Evolutionary conservation across 2,888 invertebrate species (phyloP), one percentile per base, ranked within the genome.

Genomic region (Drosophila acutilabella): DNA sequence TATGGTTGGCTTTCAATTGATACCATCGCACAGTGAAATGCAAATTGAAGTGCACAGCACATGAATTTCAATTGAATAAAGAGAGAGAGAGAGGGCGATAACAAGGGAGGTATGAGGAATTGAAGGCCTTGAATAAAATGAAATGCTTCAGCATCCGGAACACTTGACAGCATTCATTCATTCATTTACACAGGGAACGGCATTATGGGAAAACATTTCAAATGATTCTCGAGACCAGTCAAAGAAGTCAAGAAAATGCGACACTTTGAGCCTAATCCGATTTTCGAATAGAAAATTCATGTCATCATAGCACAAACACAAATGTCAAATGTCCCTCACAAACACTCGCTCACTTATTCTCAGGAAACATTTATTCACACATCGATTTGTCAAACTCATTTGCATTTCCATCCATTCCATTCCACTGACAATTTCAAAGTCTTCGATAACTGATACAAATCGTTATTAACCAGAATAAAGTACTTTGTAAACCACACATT

Each of bases 31-130:
- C 53, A 66, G 65, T 18, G 62, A 85, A 66, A 71, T 73, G 70
- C 66, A 81, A 88, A 82, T 88, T 79, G 48, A 81, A 71, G 68
- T 69, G 80, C 70, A 73, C 53, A 66, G 53, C 56, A 68, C 16
- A 57, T 45, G 44, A 23, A 57, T 62, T 42, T 53, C 56, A 66
- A 72, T 62, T 67, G 45, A 40, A 53, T 44, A 20, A 14, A 7
- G 0, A n/a, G 18, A 7, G 2, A n/a, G n/a, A 13, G 11, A 13
- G 13, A 11, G 13, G 26, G 41, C 0, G 26, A 8, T 1, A 7
- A 23, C 4, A 8, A 7, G n/a, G 3, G 1, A 2, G 41, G 36
- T 2, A 5, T 36, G 36, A 4, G 36, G 36, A 4, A 4, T 13
- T 4, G 16, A 7, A 30, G 14, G 2, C 42, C 18, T 57, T 14